Base-by-base conservation (phyloP, 1,140 invertebrate genomes). In the Heliconius himera region DNA sequence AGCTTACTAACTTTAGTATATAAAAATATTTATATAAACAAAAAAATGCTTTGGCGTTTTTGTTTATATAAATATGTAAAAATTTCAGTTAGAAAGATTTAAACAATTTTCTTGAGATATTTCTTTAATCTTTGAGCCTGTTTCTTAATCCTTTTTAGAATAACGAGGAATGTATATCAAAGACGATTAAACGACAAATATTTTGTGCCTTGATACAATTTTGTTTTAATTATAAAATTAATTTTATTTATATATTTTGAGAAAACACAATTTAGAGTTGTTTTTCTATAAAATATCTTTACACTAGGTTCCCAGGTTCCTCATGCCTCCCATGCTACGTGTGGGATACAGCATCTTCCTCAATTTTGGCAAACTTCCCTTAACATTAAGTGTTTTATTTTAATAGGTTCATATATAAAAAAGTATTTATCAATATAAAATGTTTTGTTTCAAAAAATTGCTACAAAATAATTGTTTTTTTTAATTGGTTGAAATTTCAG, bases 61-160 rank as follows among this genome's bases (percentile, higher is more conserved):
- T 36, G 33, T 36, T 36, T 36, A 36, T 36, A 36, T 36, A 36
- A 22, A 60, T 22, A 60, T 60, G 20, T 60, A 26, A n/a, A n/a
- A 60, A 60, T n/a, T 60, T 26, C n/a, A 60, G 20, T 22, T 9
- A 9, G 56, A 66, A 66, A 66, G 3, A 66, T 26, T 66, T 29
- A 66, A 66, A 29, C 26, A 66, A 66, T 66, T 66, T 66, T 26
- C 60, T 66, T 29, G 9, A 26, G 22, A n/a, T 66, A 66, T 66
- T 66, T 22, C n/a, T 66, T 66, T 66, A 66, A 66, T 66, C 60
- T 66, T n/a, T 66, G 22, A 66, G 26, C 22, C 11, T 29, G 60
- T 66, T 29, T 29, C 60, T 16, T 11, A 29, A 66, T 66, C 60
- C 26, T 8, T 66, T 66, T 16, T 66, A 29, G 3, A 66, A 66